These are phyloP conservation scores for Ptilorrhoa leucosticta DNA, from an alignment of 2,113 vertebrate species.

Conservation along the genomic window DNA sequence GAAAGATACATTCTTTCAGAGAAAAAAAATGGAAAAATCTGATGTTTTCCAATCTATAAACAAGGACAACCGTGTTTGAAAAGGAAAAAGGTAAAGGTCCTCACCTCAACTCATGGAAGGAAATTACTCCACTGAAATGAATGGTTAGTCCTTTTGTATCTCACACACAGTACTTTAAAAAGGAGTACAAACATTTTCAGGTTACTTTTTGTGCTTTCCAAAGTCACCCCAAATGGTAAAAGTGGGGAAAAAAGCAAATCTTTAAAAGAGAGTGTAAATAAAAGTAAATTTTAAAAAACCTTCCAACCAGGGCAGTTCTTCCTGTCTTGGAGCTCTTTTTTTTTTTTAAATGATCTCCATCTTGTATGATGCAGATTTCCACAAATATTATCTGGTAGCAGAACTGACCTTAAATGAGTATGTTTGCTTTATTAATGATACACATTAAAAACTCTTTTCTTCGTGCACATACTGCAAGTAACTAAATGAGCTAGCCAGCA, in stretches of 20 bases:
- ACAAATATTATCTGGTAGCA: neutral
- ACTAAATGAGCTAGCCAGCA: neutral
- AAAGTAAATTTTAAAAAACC: neutral
- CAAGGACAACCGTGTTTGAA: rapidly evolving
- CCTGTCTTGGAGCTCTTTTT: neutral
- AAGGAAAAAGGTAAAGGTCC: neutral
- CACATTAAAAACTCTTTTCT: neutral
- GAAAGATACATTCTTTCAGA: neutral
- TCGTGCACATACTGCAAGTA: neutral
- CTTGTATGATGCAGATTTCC: neutral
- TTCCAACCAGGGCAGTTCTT: neutral
- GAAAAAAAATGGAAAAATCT: rapidly evolving
- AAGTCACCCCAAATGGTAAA: neutral
- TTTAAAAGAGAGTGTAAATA: neutral
- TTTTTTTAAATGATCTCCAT: neutral
- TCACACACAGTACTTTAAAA: neutral
- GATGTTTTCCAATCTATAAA: neutral
- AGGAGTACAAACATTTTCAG: neutral
- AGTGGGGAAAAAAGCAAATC: neutral
- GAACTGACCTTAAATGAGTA: neutral
- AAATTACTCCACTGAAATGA: neutral
- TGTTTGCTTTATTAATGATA: neutral
- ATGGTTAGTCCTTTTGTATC: neutral
- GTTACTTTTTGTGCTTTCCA: neutral
- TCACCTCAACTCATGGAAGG: neutral